Evolutionary conservation across 92 coral and sea anemone species (phyloP).

Genomic region (Epizoanthus ramosus): DNA sequence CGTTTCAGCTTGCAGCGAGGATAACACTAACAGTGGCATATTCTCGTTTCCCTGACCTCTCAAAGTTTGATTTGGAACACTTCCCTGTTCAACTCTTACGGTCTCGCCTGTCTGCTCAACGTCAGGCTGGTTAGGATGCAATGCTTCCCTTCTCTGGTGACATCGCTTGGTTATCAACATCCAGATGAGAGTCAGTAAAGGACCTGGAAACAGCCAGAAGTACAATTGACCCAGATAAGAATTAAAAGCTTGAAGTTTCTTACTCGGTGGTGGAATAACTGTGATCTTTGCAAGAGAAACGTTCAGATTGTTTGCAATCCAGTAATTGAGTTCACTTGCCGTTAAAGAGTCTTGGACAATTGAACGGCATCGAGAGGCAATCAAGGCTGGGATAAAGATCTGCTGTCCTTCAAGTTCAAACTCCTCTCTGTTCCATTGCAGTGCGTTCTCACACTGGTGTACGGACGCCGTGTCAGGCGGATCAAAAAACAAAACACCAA

Average conservation of each 20-base stretch:
- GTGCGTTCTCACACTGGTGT: background rate
- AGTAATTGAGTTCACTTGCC: background rate
- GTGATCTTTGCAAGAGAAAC: background rate
- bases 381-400: conserved; percentile 6
- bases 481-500: background rate
- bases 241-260: background rate
- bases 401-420: background rate
- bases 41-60: background rate
- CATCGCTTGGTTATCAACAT: background rate
- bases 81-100: too few relatives aligned
- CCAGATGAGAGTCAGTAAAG: background rate
- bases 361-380: background rate
- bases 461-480: background rate
- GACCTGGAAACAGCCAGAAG: background rate
- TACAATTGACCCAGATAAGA: background rate
- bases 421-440: too few relatives aligned
- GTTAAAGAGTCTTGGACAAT: too few relatives aligned
- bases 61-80: background rate
- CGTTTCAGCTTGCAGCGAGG: too few relatives aligned
- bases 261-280: background rate
- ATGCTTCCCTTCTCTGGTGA: too few relatives aligned
- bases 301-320: background rate
- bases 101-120: too few relatives aligned
- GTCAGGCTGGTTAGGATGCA: too few relatives aligned
- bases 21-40: too few relatives aligned